Base-by-base conservation (phyloP, 2,113 vertebrate species). In the Brachyhypopomus gauderio region DNA sequence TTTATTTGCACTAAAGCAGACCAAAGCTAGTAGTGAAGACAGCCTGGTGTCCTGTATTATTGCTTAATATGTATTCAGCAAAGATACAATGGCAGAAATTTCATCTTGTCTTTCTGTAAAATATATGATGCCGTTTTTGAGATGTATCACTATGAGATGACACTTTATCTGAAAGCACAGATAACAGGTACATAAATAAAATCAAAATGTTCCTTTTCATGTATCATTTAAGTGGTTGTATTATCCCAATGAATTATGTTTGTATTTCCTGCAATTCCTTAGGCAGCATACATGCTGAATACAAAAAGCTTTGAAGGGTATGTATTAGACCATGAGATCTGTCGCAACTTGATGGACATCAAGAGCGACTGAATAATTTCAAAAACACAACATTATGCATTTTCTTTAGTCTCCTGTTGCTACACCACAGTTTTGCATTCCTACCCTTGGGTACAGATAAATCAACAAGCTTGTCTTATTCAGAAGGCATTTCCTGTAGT, bases 1-100 rank as follows among this genome's bases (percentile, higher is more conserved):
- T 66, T 72, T 79, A 82, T 81, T 27, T 38, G 73, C 30, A 63
- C 38, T 52, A 36, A 22, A 38, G 11, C 14, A 48, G 52, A 75
- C 9, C n/a, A 11, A 38, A 23, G 27, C 71, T 66, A 73, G 20
- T 34, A 56, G 23, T 58, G 3, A 34, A 25, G 38, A 78, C 17
- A 38, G 52, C 64, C 36, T 30, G 5, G 45, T 79, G 52, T 67
- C 30, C 23, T 7, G 52, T n/a, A n/a, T 59, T 79, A 80, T 80
- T 72, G 25, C 25, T 63, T 72, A 80, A 52, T 52, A 52, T 52
- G 45, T 72, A 63, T 60, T 72, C 23, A 23, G 36, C 17, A 27
- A 30, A 27, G 34, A 16, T 22, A 77, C 4, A 8, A 17, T 56
- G 22, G 27, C 5, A 76, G 23, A 76, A 64, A 63, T 25, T 23